Evolutionary conservation across 1,140 invertebrate genomes (phyloP), one percentile per base, ranked within the genome.

Genomic region (Bombus huntii): DNA sequence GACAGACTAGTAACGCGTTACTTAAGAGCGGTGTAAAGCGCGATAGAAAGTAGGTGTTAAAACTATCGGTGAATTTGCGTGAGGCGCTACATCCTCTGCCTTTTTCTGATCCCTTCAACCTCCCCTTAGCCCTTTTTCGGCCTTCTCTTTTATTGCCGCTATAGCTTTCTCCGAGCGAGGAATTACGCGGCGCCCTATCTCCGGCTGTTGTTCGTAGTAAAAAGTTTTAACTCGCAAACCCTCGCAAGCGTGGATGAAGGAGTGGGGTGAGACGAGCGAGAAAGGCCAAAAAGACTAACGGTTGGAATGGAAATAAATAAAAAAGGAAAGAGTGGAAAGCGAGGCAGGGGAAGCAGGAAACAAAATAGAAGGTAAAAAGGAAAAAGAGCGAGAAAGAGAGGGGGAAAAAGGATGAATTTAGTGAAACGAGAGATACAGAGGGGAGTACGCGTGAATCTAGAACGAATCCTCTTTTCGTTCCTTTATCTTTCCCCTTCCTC

Each of bases 181-280:
- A 86, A 74, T 88, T 88, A 88, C 85, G 70, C 57, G 83, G 39
- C 37, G 70, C 59, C 85, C 75, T 87, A 88, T 88, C 85, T 83
- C 53, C 65, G 76, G 37, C 39, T 66, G 77, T 88, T 87, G 72
- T 87, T 66, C 81, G 59, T 59, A 22, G 77, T 76, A 87, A 80
- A 88, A 88, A 87, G 66, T 86, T 86, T 86, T 76, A 82, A 83
- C 70, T 74, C 72, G 79, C 79, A 13, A 39, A 66, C 73, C 53
- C 47, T 71, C 80, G 72, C 59, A 62, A 62, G 28, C 59, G 59
- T n/a, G 59, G 34, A 34, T 12, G n/a, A 68, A 15, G 18, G 9
- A 31, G 8, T 28, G 42, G 47, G 47, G 18, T 22, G 47, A 6
- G 47, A 53, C 6, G 47, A 53, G 47, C 18, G 18, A 53, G 12